Evolutionary conservation across 2,113 vertebrate genomes (phyloP).

Genomic region (Cochlearius cochlearius): DNA sequence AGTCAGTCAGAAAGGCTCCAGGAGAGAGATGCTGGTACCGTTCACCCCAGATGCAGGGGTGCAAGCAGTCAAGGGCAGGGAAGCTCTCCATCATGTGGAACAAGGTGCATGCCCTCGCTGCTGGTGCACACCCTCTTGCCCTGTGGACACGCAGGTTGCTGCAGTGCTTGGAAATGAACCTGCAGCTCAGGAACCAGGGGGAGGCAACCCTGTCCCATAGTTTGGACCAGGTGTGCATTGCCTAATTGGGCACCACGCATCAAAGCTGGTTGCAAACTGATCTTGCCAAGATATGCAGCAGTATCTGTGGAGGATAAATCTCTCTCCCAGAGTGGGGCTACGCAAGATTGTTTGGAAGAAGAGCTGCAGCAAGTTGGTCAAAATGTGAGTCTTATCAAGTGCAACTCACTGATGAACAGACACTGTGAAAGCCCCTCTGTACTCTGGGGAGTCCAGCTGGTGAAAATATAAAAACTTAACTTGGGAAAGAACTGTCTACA

Average conservation of each 20-base stretch:
- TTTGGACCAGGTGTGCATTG: background rate
- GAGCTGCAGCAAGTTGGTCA: background rate
- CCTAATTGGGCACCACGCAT: background rate
- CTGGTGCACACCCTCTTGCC: background rate
- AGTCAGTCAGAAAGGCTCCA: background rate
- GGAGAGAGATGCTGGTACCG: background rate
- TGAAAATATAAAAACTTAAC: background rate
- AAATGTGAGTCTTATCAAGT: background rate
- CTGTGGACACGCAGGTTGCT: background rate
- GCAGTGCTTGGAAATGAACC: background rate
- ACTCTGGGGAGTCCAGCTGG: background rate
- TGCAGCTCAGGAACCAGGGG: background rate
- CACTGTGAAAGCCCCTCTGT: background rate
- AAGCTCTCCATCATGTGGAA: background rate
- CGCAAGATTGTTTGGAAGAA: background rate
- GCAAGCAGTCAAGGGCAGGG: background rate
- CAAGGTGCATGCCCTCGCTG: fast-evolving
- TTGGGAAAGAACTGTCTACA: background rate
- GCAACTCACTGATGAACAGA: background rate
- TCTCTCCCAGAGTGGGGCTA: background rate
- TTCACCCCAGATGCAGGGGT: background rate
- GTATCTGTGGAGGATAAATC: background rate
- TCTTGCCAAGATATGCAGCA: background rate
- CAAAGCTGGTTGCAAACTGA: background rate
- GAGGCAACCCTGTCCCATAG: background rate